phyloP scores from a whole-genome alignment of 2,797 vertebrate genomes.

The Setipinna tenuifilis region DNA sequence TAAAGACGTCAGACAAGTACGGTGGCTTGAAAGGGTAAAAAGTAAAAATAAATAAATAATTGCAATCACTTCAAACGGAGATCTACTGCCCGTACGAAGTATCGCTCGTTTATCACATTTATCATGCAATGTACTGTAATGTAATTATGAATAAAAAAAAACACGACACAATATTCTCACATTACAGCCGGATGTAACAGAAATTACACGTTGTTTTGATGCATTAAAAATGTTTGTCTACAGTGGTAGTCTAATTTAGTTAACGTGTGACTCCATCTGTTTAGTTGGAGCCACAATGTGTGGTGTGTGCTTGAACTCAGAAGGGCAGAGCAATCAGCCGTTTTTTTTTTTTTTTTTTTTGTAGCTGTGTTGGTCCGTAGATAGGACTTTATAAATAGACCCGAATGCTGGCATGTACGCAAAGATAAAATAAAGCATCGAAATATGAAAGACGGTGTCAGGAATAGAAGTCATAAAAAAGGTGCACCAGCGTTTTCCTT shows the following conservation, averaged over 20 bases:
- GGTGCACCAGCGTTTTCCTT: constrained; percentile 5
- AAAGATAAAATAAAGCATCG: constrained; percentile 32
- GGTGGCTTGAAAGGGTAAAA: not conserved
- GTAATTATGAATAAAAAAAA: too few species aligned
- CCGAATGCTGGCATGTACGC: constrained; percentile 28
- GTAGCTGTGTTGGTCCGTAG: not conserved
- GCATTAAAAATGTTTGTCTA: too few species aligned
- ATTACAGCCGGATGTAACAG: too few species aligned
- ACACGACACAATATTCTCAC: too few species aligned
- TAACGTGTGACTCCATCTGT: not conserved
- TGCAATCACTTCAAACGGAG: too few species aligned
- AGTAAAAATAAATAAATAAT: too few species aligned
- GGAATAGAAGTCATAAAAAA: constrained; percentile 29
- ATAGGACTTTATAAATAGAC: not conserved
- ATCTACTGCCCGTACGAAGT: too few species aligned
- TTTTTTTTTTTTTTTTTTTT: not conserved
- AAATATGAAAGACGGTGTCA: constrained; percentile 28
- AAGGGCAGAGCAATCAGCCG: not conserved
- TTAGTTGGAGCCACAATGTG: not conserved
- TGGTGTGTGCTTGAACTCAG: not conserved
- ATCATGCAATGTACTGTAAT: too few species aligned
- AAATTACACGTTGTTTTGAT: too few species aligned
- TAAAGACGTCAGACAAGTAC: not conserved
- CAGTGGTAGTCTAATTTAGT: too few species aligned
- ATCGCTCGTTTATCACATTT: too few species aligned